phyloP scores from a whole-genome alignment of 2,797 vertebrate species.

The Lycodopsis pacificus region DNA sequence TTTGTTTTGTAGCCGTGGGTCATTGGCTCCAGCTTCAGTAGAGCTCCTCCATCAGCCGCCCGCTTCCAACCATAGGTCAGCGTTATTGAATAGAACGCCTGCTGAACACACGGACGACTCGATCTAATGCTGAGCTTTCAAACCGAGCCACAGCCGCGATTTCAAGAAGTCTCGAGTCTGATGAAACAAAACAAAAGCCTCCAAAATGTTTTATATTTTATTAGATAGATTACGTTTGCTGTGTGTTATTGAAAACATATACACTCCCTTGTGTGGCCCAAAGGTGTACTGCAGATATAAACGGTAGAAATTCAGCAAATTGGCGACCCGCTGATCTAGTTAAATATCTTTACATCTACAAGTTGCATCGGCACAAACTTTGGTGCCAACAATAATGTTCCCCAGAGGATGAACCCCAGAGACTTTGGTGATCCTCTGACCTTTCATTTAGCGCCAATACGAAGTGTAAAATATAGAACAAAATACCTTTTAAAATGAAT shows the following conservation, averaged over 20 bases:
- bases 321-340: neutral
- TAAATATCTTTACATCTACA: neutral
- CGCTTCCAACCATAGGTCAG: conserved; percentile 40
- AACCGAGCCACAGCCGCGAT: neutral
- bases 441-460: too few species aligned
- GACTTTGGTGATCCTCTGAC: too few species aligned
- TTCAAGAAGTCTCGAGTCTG: neutral
- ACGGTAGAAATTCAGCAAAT: neutral
- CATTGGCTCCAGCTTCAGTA: conserved; percentile 58
- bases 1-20: conserved; percentile 59
- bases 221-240: neutral
- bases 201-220: neutral
- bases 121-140: neutral
- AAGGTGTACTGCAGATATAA: neutral
- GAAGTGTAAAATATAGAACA: too few species aligned
- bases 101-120: conserved; percentile 24
- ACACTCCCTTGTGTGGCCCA: neutral
- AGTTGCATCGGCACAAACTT: too few species aligned
- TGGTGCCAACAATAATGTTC: too few species aligned
- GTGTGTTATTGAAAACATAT: neutral
- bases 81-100: conserved; percentile 59
- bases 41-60: conserved; percentile 51
- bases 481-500: too few species aligned
- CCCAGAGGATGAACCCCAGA: too few species aligned
- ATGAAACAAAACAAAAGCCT: too few species aligned